Conservation (phyloP, 2,113 vertebrate species). For the Aphelocoma coerulescens region DNA sequence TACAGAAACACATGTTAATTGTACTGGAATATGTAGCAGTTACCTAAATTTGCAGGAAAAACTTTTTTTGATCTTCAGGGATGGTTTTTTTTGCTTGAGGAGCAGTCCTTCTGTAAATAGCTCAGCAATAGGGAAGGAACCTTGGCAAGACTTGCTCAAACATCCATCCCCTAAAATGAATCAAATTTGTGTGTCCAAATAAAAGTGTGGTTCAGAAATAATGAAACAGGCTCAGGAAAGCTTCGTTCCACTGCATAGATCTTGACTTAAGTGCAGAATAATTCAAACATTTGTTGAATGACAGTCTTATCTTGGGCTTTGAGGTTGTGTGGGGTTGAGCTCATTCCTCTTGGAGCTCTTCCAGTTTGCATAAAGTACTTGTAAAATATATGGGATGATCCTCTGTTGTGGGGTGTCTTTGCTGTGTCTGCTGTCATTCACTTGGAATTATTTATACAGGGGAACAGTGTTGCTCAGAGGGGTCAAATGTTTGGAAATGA, state of each 20-base stretch:
- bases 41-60: background rate
- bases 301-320: background rate
- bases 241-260: background rate
- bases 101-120: background rate
- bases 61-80: background rate
- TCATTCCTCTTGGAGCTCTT: background rate
- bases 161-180: background rate
- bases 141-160: background rate
- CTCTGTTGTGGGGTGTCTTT: background rate
- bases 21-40: background rate
- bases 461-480: background rate
- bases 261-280: background rate
- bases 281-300: background rate
- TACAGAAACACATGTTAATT: background rate
- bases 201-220: background rate
- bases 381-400: background rate
- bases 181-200: background rate
- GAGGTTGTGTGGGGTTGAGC: background rate
- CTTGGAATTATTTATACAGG: background rate
- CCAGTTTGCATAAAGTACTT: background rate
- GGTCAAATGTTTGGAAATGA: background rate
- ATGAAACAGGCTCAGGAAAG: background rate
- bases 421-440: background rate
- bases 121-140: background rate
- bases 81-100: background rate